Evolutionary conservation across 2,797 vertebrate species (phyloP).

Genomic region (Schizothorax lantsangensis): DNA sequence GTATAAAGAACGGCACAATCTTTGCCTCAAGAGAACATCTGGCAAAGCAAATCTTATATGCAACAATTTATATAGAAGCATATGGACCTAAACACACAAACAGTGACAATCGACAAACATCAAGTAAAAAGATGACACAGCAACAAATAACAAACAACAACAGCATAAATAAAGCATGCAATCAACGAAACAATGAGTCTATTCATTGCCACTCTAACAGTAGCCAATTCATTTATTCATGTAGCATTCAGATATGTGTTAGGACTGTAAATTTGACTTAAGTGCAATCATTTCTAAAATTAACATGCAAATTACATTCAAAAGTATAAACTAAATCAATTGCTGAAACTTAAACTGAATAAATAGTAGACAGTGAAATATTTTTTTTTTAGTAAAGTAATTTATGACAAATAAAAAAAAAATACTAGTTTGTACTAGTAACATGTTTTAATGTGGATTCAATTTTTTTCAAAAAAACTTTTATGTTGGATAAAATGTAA

Average conservation of each 20-base stretch:
- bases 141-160: not conserved
- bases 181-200: not conserved
- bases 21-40: conserved; percentile 4
- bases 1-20: not conserved
- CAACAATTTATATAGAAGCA: not conserved
- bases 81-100: conserved; percentile 11
- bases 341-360: not conserved
- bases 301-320: no score
- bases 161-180: not conserved
- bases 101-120: not conserved
- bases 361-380: not conserved
- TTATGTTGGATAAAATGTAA: not conserved
- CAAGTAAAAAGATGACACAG: not conserved
- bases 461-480: not conserved
- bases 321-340: not conserved
- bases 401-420: not conserved
- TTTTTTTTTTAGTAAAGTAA: not conserved
- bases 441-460: not conserved
- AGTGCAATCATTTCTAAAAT: not conserved
- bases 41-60: not conserved
- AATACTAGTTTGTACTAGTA: not conserved
- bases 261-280: not conserved
- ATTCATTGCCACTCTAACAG: not conserved
- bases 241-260: not conserved
- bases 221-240: no score